These are phyloP conservation scores for Amblyteles armatorius DNA, from an alignment of 2,888 invertebrate genomes.

Conservation along the genomic window DNA sequence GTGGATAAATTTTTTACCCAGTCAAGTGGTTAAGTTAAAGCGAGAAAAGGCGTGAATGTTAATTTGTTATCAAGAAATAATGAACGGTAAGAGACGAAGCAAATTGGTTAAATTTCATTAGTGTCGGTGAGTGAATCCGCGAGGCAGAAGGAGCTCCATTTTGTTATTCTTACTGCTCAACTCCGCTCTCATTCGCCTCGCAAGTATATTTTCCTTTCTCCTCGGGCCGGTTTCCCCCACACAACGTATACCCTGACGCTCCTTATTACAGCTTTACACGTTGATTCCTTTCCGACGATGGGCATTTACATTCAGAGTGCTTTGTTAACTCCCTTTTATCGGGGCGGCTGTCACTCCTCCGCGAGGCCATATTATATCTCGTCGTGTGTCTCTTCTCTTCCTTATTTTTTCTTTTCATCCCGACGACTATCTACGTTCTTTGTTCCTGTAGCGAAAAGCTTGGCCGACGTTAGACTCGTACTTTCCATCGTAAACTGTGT, in stretches of 20 bases:
- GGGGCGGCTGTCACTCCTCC: constrained; percentile 36
- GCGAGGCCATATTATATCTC: constrained; percentile 64
- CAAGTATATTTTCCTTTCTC: constrained; percentile 19
- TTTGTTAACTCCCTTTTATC: constrained; percentile 72
- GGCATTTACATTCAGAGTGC: constrained; percentile 78
- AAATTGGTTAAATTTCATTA: constrained; percentile 69
- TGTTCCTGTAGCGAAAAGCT: constrained; percentile 15
- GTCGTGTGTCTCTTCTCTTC: constrained; percentile 18
- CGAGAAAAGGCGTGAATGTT: constrained; percentile 27
- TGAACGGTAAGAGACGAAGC: neutral
- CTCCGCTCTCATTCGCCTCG: constrained; percentile 11
- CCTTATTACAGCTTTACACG: constrained; percentile 21
- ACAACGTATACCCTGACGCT: neutral
- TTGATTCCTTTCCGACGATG: constrained; percentile 65
- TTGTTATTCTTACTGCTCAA: constrained; percentile 55
- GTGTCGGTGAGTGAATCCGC: constrained; percentile 44
- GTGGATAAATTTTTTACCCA: neutral
- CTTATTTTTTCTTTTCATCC: constrained; percentile 26
- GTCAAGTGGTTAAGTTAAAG: neutral
- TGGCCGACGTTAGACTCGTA: neutral
- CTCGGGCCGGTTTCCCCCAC: neutral
- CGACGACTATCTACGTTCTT: constrained; percentile 26
- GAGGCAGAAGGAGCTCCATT: constrained; percentile 40
- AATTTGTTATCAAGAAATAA: neutral
- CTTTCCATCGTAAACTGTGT: neutral